These are phyloP conservation scores for Glaucopsyche alexis DNA, from an alignment of 2,888 invertebrate genomes.

Conservation along the genomic window DNA sequence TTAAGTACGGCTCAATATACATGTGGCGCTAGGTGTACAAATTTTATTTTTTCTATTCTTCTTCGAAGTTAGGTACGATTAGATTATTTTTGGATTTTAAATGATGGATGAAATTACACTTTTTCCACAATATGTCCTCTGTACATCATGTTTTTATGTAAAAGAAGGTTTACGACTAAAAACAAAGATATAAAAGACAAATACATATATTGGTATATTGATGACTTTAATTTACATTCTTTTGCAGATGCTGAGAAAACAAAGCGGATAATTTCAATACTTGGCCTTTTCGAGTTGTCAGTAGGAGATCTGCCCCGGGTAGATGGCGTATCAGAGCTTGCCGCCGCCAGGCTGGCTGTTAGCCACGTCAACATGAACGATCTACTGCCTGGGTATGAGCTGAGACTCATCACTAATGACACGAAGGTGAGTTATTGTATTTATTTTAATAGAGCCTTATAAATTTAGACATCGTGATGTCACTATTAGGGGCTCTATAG, in stretches of 20 bases:
- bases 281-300: constrained; percentile 90
- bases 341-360: constrained; percentile 89
- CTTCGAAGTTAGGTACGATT: too few species aligned
- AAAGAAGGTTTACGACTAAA: too few species aligned
- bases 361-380: constrained; percentile 86
- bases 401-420: constrained; percentile 90
- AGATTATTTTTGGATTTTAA: too few species aligned
- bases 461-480: background rate
- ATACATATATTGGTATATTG: too few species aligned
- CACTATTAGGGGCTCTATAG: too few species aligned
- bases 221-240: constrained; percentile 26
- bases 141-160: too few species aligned
- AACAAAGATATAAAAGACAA: too few species aligned
- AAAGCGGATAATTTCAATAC: constrained; percentile 81
- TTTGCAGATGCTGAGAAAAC: constrained; percentile 47
- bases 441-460: background rate
- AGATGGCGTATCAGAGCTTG: constrained; percentile 86
- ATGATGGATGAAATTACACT: too few species aligned
- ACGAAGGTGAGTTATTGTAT: constrained; percentile 82
- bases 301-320: constrained; percentile 82
- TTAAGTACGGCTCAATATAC: too few species aligned
- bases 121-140: too few species aligned
- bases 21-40: too few species aligned
- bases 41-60: too few species aligned
- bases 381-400: constrained; percentile 85